Evolutionary conservation across 2,797 vertebrate genomes (phyloP), one percentile per base, ranked within the genome.

Genomic region (Sebastes minor): DNA sequence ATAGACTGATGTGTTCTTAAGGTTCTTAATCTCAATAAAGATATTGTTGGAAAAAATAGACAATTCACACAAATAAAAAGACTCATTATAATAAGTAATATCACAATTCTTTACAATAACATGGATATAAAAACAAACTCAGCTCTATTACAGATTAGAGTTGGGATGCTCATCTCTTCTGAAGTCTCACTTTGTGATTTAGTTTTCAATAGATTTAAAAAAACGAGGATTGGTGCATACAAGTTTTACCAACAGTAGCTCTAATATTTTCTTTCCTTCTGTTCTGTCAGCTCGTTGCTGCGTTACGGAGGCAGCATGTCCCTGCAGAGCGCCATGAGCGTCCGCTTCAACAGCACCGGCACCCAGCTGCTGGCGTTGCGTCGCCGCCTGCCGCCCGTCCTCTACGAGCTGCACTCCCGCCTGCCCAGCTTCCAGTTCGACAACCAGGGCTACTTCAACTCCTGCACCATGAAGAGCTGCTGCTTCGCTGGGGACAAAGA

Each of bases 381-480:
- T 0, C 97, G 99, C 23, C 97, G 99, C 67, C 95, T 99, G 71
- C 98, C 98, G 0, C 98, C 99, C 0, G 99, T 99, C 68, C 96
- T 99, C 65, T 99, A 99, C 10, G 99, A 99, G 91, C 97, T 99
- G 76, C 98, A 99, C 94, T 98, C 98, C 3, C 97, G 98, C 2
- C 96, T 99, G 89, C 98, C 99, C 10, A 97, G 98, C 93, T 99
- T 98, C 95, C 98, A 99, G 96, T 99, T 99, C 9, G 98, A 99
- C 94, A 98, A 99, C 96, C 98, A 99, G 88, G 99, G 99, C 5
- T 99, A 99, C 95, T 99, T 99, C 94, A 99, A 99, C 91, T 99
- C 98, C 11, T 99, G 98, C 83, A 99, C 99, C 80, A 99, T 99
- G 99, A 99, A 99, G 89, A 99, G 99, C 94, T 99, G 98, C 95